These are phyloP conservation scores for Drosophila nasuta DNA, from an alignment of 1,140 invertebrate genomes.

Conservation along the genomic window DNA sequence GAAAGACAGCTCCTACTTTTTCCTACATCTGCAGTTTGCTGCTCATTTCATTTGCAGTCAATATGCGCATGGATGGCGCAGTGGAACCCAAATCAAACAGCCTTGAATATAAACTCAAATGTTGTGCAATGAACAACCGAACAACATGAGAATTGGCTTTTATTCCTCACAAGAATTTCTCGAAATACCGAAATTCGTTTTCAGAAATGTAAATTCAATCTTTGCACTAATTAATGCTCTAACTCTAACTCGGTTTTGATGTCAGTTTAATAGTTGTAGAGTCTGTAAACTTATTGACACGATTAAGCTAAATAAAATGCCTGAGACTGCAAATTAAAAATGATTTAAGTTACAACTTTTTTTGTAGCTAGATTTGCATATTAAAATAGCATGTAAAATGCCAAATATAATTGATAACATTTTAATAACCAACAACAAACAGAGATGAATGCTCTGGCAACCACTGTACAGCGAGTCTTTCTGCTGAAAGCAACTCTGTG, in stretches of 20 bases:
- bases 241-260: neutral
- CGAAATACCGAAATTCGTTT: too few relatives aligned
- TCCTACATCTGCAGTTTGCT: neutral
- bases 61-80: slow-evolving; percentile 13
- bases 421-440: neutral
- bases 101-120: neutral
- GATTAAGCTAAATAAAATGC: neutral
- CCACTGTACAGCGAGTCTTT: slow-evolving; percentile 11
- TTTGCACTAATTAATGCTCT: neutral
- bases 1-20: neutral
- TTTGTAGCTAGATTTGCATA: neutral
- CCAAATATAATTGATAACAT: neutral
- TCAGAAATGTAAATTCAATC: neutral
- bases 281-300: neutral
- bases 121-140: too few relatives aligned
- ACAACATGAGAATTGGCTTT: neutral
- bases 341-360: neutral
- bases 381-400: neutral
- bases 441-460: neutral
- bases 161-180: neutral
- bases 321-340: neutral
- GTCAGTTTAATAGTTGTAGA: slow-evolving; percentile 1
- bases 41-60: slow-evolving; percentile 50
- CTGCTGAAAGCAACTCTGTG: slow-evolving; percentile 21
- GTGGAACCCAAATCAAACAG: slow-evolving; percentile 9